Percentiles rank a stretch among this genome's conserved stretches.
These are phyloP conservation scores for Euzetes globulus DNA, from an alignment of 2,888 invertebrate genomes.

Conservation along the genomic window DNA sequence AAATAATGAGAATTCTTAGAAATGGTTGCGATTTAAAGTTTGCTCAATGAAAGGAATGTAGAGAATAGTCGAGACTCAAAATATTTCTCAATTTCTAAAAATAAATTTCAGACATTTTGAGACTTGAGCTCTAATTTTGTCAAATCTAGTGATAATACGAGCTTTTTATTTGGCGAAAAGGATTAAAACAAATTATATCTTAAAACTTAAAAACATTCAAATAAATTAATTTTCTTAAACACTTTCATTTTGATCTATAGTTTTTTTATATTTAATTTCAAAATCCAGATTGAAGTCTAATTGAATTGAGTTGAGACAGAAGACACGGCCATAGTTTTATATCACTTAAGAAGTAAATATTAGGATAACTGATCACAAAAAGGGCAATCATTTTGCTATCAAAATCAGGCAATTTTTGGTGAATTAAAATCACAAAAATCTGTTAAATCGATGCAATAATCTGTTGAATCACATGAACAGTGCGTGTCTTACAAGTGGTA, in stretches of 20 bases:
- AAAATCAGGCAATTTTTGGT: background rate
- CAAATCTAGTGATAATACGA: background rate
- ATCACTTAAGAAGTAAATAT: background rate
- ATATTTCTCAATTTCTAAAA: background rate
- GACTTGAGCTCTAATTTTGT: background rate
- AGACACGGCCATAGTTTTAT: background rate
- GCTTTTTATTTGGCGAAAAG: background rate
- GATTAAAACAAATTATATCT: background rate
- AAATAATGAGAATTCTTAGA: background rate
- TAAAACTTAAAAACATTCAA: background rate
- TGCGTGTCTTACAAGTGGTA: background rate
- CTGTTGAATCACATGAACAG: background rate
- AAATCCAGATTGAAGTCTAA: no score
- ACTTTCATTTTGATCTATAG: background rate
- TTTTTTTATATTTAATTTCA: background rate
- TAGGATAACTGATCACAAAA: background rate
- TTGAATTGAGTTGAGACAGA: background rate
- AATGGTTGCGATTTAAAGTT: background rate
- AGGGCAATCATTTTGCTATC: background rate
- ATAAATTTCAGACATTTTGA: background rate
- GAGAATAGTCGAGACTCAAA: background rate
- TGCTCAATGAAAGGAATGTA: background rate
- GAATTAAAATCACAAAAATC: background rate
- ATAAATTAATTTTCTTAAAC: background rate
- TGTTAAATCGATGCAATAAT: background rate